Evolutionary conservation across 1,140 invertebrate species (phyloP), one percentile per base, ranked within the genome.

Genomic region (Physella acuta): DNA sequence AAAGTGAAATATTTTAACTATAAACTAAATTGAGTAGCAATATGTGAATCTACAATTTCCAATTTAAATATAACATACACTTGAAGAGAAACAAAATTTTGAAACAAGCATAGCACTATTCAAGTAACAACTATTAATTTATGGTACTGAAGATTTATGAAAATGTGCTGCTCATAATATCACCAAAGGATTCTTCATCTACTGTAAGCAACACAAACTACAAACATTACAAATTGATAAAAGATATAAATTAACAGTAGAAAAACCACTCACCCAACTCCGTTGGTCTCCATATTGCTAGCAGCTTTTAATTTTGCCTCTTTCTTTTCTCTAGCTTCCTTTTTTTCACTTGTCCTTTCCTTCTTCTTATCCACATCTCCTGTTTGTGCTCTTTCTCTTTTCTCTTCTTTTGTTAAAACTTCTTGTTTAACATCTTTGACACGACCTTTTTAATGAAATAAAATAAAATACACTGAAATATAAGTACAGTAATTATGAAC

Each of bases 251-350:
- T n/a, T n/a, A n/a, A n/a, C n/a, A n/a, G n/a, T n/a, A n/a, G n/a
- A n/a, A n/a, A n/a, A n/a, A n/a, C n/a, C n/a, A n/a, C n/a, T n/a
- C n/a, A n/a, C n/a, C n/a, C n/a, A n/a, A n/a, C n/a, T n/a, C n/a
- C n/a, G 31, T 52, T 39, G 63, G 34, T 33, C 53, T 70, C 63
- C 59, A 55, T 17, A 31, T 4, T 37, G 26, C 31, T 33, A 2
- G 55, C 56, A 31, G 51, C 36, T 60, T 71, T 75, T 31, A 70
- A 36, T 31, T 77, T 75, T 30, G 33, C 36, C 16, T 70, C 70
- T 51, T 73, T 75, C 44, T 73, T 72, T n/a, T 76, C 76, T 56
- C 72, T 72, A 44, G 67, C 69, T 60, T 78, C 66, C 30, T 73
- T 71, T 55, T 73, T 62, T 24, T 73, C 69, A 52, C 58, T 20